These are phyloP conservation scores for Trissoscelio sp. DNA, from an alignment of 2,888 invertebrate species.

Conservation along the genomic window DNA sequence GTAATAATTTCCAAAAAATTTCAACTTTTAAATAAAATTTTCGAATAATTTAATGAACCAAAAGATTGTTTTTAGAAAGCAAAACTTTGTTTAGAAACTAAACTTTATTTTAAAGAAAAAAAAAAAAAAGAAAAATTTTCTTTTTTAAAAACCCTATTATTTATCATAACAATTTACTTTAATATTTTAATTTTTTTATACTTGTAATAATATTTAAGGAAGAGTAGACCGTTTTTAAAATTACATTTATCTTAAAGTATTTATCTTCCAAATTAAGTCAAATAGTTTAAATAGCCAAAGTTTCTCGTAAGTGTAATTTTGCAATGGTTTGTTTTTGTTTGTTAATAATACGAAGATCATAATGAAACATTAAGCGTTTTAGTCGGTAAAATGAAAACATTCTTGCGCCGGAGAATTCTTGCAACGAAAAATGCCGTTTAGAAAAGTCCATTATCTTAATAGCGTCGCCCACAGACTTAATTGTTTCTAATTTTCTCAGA, in stretches of 20 bases:
- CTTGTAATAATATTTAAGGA: too few relatives aligned
- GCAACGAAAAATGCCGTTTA: slow-evolving; percentile 36
- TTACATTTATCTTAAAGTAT: background rate
- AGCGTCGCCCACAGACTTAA: slow-evolving; percentile 35
- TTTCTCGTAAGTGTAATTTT: background rate
- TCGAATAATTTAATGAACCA: too few relatives aligned
- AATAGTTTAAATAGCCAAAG: slow-evolving; percentile 1
- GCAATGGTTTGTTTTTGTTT: slow-evolving; percentile 9
- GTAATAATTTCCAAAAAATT: too few relatives aligned
- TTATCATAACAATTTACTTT: too few relatives aligned
- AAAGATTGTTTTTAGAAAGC: too few relatives aligned
- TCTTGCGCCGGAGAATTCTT: slow-evolving; percentile 13
- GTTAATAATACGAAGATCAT: slow-evolving; percentile 11
- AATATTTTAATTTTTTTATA: too few relatives aligned
- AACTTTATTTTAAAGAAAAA: too few relatives aligned
- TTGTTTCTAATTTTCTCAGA: slow-evolving; percentile 56
- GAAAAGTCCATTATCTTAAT: slow-evolving; percentile 58
- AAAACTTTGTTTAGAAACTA: too few relatives aligned
- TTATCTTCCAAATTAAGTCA: background rate
- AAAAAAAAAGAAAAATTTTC: too few relatives aligned
- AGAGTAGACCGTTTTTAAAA: background rate
- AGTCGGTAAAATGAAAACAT: slow-evolving; percentile 41
- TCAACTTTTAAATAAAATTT: too few relatives aligned
- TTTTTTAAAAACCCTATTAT: too few relatives aligned
- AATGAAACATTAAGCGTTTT: slow-evolving; percentile 11